A percentile compares a stretch with the other conserved stretches of the same genome.
These are phyloP conservation scores for Cichladusa arquata DNA, from an alignment of 2,113 vertebrate species.

Conservation along the genomic window DNA sequence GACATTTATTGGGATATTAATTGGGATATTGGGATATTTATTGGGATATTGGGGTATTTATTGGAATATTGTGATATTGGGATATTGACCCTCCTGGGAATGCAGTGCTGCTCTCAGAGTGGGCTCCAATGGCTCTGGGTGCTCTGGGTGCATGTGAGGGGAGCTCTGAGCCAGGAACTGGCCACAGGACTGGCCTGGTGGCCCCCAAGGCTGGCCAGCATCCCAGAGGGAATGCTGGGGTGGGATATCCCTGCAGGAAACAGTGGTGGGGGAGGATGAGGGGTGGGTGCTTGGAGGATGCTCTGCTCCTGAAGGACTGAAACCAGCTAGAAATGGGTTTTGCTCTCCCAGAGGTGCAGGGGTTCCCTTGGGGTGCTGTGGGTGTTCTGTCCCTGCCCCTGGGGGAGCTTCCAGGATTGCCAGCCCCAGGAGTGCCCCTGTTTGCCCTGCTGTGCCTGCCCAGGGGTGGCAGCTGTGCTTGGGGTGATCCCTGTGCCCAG, in stretches of 20 bases:
- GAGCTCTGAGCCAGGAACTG: rapidly evolving
- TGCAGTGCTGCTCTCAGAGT: rapidly evolving
- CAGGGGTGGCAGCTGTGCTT: no score
- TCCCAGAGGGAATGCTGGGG: neutral
- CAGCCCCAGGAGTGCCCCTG: neutral
- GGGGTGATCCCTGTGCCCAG: no score
- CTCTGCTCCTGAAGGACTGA: neutral
- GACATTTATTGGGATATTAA: no score
- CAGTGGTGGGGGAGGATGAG: neutral
- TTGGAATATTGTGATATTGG: no score
- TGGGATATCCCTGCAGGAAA: neutral
- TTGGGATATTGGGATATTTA: no score
- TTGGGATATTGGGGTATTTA: no score
- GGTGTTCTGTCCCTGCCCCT: rapidly evolving
- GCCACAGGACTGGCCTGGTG: neutral
- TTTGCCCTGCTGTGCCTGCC: rapidly evolving
- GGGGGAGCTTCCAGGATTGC: rapidly evolving
- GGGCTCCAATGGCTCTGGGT: neutral
- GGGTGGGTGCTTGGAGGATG: neutral
- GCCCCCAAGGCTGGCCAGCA: neutral
- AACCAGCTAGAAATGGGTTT: no score
- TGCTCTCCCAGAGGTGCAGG: neutral
- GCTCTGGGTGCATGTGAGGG: neutral
- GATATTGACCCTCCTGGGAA: neutral
- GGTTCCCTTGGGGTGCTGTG: rapidly evolving